Percentiles rank a stretch among this genome's conserved stretches.
Evolutionary conservation across 2,888 invertebrate genomes (phyloP).

Genomic region (Alloscopus bannaensis): DNA sequence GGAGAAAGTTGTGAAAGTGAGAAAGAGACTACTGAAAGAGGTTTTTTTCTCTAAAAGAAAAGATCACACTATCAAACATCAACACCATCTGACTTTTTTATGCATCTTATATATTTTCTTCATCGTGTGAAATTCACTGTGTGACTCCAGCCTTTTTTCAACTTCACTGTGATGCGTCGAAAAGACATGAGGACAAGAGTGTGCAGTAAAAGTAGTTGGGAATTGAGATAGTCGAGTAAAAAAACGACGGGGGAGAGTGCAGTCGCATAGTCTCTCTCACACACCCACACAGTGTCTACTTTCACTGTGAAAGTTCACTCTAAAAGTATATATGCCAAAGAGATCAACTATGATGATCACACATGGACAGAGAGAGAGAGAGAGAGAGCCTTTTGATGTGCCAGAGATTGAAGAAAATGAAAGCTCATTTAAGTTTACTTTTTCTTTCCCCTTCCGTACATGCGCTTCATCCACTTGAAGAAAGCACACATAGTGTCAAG

Average conservation of each 20-base stretch:
- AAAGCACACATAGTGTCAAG: too few relatives aligned
- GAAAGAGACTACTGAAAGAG: neutral
- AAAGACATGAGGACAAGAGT: constrained; percentile 1
- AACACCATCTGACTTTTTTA: constrained; percentile 56
- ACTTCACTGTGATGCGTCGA: neutral
- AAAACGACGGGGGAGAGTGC: neutral
- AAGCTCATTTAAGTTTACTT: constrained; percentile 18
- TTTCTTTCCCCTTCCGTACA: too few relatives aligned
- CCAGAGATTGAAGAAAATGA: constrained; percentile 22
- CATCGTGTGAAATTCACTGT: too few relatives aligned
- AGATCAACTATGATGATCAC: constrained; percentile 23
- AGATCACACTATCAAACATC: constrained; percentile 25
- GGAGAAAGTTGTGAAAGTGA: neutral
- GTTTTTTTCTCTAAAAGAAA: too few relatives aligned
- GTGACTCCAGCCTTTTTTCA: neutral
- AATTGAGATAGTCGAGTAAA: neutral
- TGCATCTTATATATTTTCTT: too few relatives aligned
- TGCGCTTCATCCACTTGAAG: too few relatives aligned
- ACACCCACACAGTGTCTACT: neutral
- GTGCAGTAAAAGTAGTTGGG: constrained; percentile 14
- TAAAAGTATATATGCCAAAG: too few relatives aligned
- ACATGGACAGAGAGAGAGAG: too few relatives aligned
- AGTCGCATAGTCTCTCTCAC: neutral
- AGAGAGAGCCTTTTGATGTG: constrained; percentile 20
- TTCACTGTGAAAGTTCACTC: neutral